These are phyloP conservation scores for Anas bahamensis DNA, from an alignment of 2,797 vertebrate species.

Conservation along the genomic window DNA sequence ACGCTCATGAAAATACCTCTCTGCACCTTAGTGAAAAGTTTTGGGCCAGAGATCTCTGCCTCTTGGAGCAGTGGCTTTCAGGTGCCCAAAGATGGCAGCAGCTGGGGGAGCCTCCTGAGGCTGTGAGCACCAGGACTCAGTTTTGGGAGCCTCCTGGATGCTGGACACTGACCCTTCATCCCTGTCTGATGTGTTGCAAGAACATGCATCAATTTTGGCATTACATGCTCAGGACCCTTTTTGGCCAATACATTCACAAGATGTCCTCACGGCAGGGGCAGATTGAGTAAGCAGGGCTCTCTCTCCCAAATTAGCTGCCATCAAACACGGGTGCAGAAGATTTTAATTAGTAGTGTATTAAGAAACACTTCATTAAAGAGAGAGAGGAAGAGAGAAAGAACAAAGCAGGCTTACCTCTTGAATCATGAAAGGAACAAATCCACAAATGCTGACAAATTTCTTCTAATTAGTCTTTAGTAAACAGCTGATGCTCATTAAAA, in stretches of 20 bases:
- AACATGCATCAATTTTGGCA: not conserved
- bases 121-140: not conserved
- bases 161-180: not conserved
- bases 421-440: conserved; percentile 37
- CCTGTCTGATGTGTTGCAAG: rapidly evolving
- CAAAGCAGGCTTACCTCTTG: conserved; percentile 22
- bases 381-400: conserved; percentile 8
- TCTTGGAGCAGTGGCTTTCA: not conserved
- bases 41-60: not conserved
- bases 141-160: rapidly evolving
- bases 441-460: conserved; percentile 45
- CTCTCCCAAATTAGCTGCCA: not conserved
- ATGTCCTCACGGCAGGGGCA: not conserved
- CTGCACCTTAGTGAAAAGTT: not conserved
- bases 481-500: conserved; percentile 2
- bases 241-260: not conserved
- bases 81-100: not conserved
- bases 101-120: rapidly evolving
- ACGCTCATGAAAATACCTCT: not conserved
- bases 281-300: not conserved
- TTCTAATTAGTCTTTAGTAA: conserved; percentile 55
- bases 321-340: not conserved
- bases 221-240: not conserved
- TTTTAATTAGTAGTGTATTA: conserved; percentile 50
- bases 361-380: conserved; percentile 53